phyloP scores from a whole-genome alignment of 2,797 vertebrate genomes.

The Tangara arthus region DNA sequence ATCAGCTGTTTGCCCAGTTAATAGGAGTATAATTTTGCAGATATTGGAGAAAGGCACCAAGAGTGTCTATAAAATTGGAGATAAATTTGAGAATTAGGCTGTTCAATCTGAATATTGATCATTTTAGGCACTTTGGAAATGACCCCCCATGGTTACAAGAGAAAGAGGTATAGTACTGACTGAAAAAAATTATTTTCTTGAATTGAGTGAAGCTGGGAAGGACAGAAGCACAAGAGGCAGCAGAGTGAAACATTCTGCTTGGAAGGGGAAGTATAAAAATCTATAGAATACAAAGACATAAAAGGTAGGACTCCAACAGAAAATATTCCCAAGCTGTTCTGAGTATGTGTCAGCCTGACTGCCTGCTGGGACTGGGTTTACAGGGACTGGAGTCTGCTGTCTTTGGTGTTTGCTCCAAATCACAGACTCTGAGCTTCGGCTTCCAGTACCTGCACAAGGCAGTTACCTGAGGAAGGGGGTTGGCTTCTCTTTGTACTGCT shows the following conservation, averaged over 20 bases:
- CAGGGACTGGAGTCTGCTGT: neutral
- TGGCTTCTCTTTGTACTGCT: neutral
- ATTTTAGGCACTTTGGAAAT: neutral
- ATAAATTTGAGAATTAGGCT: neutral
- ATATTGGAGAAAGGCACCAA: neutral
- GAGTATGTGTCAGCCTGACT: neutral
- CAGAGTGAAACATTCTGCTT: neutral
- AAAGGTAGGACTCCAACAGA: neutral
- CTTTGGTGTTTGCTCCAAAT: neutral
- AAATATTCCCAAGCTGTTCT: neutral
- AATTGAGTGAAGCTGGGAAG: neutral
- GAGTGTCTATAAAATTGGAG: neutral
- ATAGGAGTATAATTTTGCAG: neutral
- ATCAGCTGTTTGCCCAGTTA: neutral
- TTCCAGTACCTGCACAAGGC: neutral
- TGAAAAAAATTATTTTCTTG: neutral
- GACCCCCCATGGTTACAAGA: neutral
- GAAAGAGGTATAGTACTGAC: neutral
- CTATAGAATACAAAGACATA: neutral
- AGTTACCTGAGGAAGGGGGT: neutral
- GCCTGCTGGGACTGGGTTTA: neutral
- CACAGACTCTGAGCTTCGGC: neutral
- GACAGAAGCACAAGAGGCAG: neutral
- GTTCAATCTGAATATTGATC: neutral
- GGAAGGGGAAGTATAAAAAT: neutral